Evolutionary conservation across 1,140 invertebrate genomes (phyloP), one percentile per base, ranked within the genome.

Genomic region (Ceratina australensis): DNA sequence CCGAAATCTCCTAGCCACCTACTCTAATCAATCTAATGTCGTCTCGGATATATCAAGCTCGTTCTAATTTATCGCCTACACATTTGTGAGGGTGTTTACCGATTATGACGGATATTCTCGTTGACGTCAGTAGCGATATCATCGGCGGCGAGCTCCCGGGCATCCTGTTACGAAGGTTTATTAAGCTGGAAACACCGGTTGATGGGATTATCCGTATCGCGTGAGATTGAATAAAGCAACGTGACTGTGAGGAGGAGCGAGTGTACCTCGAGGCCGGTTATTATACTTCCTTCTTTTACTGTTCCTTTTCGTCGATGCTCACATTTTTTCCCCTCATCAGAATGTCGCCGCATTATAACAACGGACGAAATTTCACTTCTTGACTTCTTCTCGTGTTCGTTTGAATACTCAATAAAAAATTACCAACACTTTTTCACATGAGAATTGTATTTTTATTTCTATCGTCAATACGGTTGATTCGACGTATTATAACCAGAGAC

Each of bases 21-120:
- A 72, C 77, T 83, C 72, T 74, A 84, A 88, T 87, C 86, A 88
- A 86, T 88, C 86, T 74, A 57, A 84, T 65, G 78, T 83, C 83
- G 57, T 52, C 66, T 71, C 56, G 56, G 72, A 84, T 82, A 79
- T 74, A 76, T 72, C 66, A 57, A 49, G 60, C 54, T 78, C 57
- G 72, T 81, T 72, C 72, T 71, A 84, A 82, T 84, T 87, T 79
- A 86, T 86, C 76, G 77, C 42, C n/a, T 65, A 63, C 54, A 49
- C 79, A 78, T 42, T 64, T 54, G 69, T 24, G 68, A 56, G 49
- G n/a, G 56, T 54, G 64, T 78, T 50, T 72, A 78, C 64, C 72
- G 79, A 86, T 83, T 87, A 87, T 86, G 80, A 87, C 78, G 79
- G 75, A 86, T 80, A 81, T 86, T 74, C 72, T 76, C 42, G 50